A percentile compares a stretch with the other conserved stretches of the same genome.
These are phyloP conservation scores for Typhlomys cinereus DNA, from an alignment of 2,113 vertebrate genomes.

Conservation along the genomic window DNA sequence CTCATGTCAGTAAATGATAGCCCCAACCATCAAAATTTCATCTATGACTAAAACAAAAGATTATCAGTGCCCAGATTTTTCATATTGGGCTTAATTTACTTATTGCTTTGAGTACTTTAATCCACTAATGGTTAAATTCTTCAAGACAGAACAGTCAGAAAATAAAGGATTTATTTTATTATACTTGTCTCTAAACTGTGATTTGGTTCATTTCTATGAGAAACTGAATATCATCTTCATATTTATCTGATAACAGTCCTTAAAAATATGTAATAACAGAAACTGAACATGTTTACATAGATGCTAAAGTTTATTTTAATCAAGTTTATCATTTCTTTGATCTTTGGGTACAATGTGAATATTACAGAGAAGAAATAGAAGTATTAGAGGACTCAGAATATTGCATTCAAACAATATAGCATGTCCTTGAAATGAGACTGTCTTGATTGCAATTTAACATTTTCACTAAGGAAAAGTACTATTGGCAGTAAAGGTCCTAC, in stretches of 20 bases:
- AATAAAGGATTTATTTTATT: neutral
- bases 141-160: neutral
- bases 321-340: neutral
- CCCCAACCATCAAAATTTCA: neutral
- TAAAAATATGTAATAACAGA: neutral
- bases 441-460: neutral
- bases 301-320: neutral
- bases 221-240: slow-evolving; percentile 13
- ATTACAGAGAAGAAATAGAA: slow-evolving; percentile 6
- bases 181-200: neutral
- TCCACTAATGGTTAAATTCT: neutral
- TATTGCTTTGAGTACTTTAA: neutral
- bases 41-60: neutral
- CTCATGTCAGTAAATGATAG: neutral
- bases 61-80: neutral
- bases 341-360: neutral
- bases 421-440: neutral
- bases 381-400: neutral
- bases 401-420: neutral
- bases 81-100: neutral
- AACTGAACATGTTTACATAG: neutral
- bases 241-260: neutral
- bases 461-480: neutral
- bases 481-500: neutral
- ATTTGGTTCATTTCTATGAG: neutral